Percentiles rank a stretch among this genome's conserved stretches.
Evolutionary conservation across 2,797 vertebrate species (phyloP).

Genomic region (Periparus ater): DNA sequence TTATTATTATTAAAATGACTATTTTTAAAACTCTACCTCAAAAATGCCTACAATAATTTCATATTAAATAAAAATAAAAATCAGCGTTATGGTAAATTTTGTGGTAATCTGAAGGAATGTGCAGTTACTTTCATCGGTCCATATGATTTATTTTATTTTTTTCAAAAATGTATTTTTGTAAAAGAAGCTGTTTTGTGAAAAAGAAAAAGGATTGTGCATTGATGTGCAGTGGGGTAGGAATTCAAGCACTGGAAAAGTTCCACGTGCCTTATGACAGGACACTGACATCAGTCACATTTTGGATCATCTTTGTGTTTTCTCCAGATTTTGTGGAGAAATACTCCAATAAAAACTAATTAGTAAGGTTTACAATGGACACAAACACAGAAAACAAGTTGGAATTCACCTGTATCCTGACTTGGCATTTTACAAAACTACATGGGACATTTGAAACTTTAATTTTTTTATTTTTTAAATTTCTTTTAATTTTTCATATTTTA

Average conservation of each 20-base stretch:
- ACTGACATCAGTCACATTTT: background rate
- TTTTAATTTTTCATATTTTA: too few relatives aligned
- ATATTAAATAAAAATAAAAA: background rate
- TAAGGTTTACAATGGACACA: background rate
- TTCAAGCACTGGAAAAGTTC: background rate
- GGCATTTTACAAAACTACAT: background rate
- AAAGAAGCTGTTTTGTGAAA: background rate
- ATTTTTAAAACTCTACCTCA: background rate
- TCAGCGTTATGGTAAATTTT: background rate
- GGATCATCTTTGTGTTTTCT: background rate
- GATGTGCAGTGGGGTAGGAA: background rate
- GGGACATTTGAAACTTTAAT: background rate
- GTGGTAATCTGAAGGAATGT: rapidly evolving
- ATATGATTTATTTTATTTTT: background rate
- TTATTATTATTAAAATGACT: too few relatives aligned
- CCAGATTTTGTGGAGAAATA: background rate
- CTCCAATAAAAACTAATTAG: background rate
- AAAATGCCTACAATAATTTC: background rate
- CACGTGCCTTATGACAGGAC: background rate
- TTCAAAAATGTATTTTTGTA: background rate
- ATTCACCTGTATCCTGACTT: background rate
- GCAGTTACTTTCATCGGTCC: background rate
- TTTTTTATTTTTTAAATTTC: background rate
- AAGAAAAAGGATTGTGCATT: background rate
- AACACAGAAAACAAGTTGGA: background rate